Evolutionary conservation across 1,140 invertebrate genomes (phyloP), one percentile per base, ranked within the genome.

Genomic region (Callitettix versicolor): DNA sequence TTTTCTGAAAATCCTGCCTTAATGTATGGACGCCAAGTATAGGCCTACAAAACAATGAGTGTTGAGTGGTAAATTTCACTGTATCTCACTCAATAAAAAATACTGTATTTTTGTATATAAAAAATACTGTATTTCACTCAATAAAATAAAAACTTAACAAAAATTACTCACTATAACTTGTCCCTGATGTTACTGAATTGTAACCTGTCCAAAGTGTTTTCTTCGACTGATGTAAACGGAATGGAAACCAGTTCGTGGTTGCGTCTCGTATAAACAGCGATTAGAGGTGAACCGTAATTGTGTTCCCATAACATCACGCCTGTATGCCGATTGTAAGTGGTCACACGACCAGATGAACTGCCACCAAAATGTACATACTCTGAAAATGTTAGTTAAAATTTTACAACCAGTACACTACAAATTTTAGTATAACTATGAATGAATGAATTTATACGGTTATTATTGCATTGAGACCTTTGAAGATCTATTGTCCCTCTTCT

Each of bases 201-300:
- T 17, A 56, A 34, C 7, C 44, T 21, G 22, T 60, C 53, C 3
- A 62, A 41, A 5, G 55, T 54, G 12, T 52, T 46, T 62, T 90
- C 86, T 59, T 90, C 84, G 30, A 98, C 81, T 44, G 86, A 90
- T 7, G 87, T 91, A 65, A 95, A 95, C 2, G 93, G 93, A 36
- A 97, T 77, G 40, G 85, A 81, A 33, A 91, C 74, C 26, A 97
- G 76, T 2, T 86, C 87, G 41, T 86, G 81, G 30, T 81, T 77
- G 57, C 85, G 83, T 50, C 95, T 70, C 1, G 85, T 71, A 69
- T 96, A 99, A 53, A 92, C 80, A 0, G 88, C 93, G 44, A 98
- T 85, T 1, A 98, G 82, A 2, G 95, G 93, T 57, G 91, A 93
- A 46, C 82, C 80, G 44, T 92, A 81, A 67, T 96, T 82, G 15